These are phyloP conservation scores for Prunella strophiata DNA, from an alignment of 2,797 vertebrate genomes.

Conservation along the genomic window DNA sequence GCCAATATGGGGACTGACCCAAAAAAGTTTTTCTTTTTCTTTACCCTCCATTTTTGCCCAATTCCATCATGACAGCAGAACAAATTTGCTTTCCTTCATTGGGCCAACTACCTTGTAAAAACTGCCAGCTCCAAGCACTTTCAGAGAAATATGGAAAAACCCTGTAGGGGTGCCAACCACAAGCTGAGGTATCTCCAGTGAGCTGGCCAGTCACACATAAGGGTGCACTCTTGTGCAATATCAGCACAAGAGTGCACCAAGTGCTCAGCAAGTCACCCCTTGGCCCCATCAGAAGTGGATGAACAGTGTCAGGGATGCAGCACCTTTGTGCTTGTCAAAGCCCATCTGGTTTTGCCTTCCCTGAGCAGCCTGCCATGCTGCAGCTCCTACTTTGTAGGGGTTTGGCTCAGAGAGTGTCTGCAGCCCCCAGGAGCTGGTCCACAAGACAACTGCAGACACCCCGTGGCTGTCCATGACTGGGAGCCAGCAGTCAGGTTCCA, in stretches of 20 bases:
- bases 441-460: neutral
- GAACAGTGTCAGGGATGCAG: neutral
- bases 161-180: neutral
- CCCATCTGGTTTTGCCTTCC: neutral
- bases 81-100: neutral
- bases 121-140: neutral
- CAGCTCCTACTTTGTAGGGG: neutral
- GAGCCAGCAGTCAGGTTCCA: neutral
- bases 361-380: neutral
- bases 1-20: neutral
- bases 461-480: rapidly evolving
- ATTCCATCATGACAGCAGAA: neutral
- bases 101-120: neutral
- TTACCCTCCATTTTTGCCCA: neutral
- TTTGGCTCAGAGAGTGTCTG: neutral
- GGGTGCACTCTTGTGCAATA: too few species aligned
- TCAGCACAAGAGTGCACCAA: neutral
- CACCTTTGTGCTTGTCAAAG: neutral
- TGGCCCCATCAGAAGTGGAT: neutral
- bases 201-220: neutral
- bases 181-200: neutral
- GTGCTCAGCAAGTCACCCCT: neutral
- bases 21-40: neutral
- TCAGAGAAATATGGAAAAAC: neutral
- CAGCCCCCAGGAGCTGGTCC: neutral